Conservation (phyloP, 2,797 vertebrate species). For the Netta rufina region DNA sequence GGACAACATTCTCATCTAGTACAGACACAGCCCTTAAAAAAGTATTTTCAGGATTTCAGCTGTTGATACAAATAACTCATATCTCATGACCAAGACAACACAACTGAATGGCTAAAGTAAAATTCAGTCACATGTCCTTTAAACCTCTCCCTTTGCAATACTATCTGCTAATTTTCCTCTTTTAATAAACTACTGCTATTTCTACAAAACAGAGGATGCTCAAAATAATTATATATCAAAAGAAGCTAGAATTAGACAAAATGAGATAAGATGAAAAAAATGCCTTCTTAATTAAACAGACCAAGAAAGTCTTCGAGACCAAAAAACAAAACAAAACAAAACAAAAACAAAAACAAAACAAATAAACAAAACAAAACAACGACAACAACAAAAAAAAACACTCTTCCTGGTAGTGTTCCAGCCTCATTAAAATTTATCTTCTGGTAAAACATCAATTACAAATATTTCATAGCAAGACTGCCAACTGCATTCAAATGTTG, state of each 20-base stretch:
- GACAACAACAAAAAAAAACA: background rate
- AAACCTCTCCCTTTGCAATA: background rate
- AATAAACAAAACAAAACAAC: background rate
- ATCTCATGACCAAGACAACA: background rate
- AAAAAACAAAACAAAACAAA: background rate
- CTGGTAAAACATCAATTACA: slow-evolving; percentile 38
- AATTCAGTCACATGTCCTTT: background rate
- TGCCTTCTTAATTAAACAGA: slow-evolving; percentile 37
- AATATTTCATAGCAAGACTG: background rate
- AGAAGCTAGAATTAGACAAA: background rate
- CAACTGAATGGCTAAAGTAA: background rate
- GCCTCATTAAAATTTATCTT: background rate
- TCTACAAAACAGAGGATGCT: background rate
- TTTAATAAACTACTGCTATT: slow-evolving; percentile 10
- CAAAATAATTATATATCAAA: slow-evolving; percentile 28
- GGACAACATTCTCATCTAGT: background rate
- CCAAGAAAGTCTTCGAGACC: background rate
- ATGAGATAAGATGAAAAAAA: slow-evolving; percentile 19
- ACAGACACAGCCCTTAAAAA: background rate
- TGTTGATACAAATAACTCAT: background rate
- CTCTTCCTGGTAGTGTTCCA: background rate
- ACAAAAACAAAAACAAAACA: background rate
- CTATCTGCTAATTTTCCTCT: background rate
- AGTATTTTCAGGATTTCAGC: background rate
- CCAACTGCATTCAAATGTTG: background rate